Evolutionary conservation across 2,888 invertebrate species (phyloP), one percentile per base, ranked within the genome.

Genomic region (Platynereis dumerilii): DNA sequence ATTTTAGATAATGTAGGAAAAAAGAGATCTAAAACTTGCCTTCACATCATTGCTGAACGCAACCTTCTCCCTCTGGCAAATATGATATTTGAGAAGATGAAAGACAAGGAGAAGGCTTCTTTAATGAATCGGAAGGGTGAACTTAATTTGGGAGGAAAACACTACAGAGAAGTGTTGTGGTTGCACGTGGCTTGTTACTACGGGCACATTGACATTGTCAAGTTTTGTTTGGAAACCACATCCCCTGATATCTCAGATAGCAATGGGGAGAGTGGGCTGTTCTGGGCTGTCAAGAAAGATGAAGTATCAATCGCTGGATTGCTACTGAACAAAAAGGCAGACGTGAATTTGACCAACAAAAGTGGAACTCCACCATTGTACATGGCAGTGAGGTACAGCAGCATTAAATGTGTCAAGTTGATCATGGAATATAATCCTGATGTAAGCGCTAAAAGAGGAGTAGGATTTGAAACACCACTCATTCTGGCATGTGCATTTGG

Each of bases 321-420:
- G n/a, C 69, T 79, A 1, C 60, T 79, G 2, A 67, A 71, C 12
- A 26, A 67, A 12, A 68, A 70, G 1, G 78, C 78, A 15, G 60
- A 72, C 45, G 69, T 74, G 0, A 71, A 70, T 58, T 54, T 76
- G 7, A 73, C 72, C 56, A 79, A 79, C 61, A 76, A 78, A 62
- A 79, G 78, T 64, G 75, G 76, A 5, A 78, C 78, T 1, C 77
- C 78, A 1, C 77, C 80, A 2, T 65, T 80, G 20, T 72, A 78
- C 58, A 79, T 79, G 79, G 79, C 80, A 15, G 75, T 77, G 10
- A 64, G 80, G 28, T 78, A 79, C 54, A 75, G 74, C 22, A 73
- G 74, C 61, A 54, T 65, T 0, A 70, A 75, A 52, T 72, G 74
- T 0, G 78, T 80, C 0, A 61, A 67, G 12, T 69, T 80, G 12